Conservation (phyloP, 1,140 invertebrate genomes). For the Diorhabda sublineata region DNA sequence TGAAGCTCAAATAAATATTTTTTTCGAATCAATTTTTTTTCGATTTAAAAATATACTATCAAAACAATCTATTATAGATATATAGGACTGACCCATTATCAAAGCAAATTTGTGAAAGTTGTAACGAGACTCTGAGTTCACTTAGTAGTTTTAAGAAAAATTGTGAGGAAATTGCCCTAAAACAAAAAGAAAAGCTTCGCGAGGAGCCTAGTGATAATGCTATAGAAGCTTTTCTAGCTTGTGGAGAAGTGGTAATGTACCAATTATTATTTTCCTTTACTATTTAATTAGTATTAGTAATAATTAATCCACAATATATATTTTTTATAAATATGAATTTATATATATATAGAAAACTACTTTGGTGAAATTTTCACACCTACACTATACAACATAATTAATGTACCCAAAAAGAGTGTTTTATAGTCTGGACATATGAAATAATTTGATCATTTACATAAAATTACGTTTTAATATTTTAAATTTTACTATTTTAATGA, state of each 20-base stretch:
- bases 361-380: too few species aligned
- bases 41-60: background rate
- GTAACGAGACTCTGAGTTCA: slow-evolving; percentile 37
- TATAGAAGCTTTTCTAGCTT: slow-evolving; percentile 27
- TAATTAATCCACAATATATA: too few species aligned
- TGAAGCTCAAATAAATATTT: background rate
- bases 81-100: slow-evolving; percentile 44
- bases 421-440: too few species aligned
- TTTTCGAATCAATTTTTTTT: background rate
- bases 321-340: too few species aligned
- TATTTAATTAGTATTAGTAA: too few species aligned
- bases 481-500: too few species aligned
- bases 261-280: background rate
- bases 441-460: too few species aligned
- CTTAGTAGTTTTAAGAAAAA: slow-evolving; percentile 40
- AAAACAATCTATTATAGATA: slow-evolving; percentile 34
- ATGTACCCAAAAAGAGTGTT: too few species aligned
- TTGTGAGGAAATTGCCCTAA: slow-evolving; percentile 34
- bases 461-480: slow-evolving; percentile 5
- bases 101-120: slow-evolving; percentile 42
- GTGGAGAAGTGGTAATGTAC: slow-evolving; percentile 25
- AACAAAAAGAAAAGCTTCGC: slow-evolving; percentile 36
- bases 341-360: too few species aligned
- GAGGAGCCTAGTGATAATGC: slow-evolving; percentile 28
- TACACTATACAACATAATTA: too few species aligned